phyloP scores from a whole-genome alignment of 92 coral and sea anemone species.

The Epizoanthus illoricatus region DNA sequence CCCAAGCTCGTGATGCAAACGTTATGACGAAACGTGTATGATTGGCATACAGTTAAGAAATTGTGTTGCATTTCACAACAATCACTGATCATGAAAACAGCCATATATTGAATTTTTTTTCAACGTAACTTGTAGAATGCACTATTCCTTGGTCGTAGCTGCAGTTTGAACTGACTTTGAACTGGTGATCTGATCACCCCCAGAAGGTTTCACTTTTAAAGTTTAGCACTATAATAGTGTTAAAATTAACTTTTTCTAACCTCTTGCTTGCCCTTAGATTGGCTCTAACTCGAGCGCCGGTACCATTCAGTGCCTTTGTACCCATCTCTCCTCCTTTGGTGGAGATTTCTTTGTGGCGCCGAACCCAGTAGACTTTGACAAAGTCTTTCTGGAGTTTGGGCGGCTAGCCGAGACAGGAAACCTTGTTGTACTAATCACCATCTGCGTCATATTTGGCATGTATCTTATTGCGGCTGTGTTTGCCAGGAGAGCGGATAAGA shows the following conservation, averaged over 20 bases:
- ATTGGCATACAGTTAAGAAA: too few species aligned
- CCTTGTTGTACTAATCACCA: conserved; percentile 77
- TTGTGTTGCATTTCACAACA: too few species aligned
- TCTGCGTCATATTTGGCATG: conserved; percentile 67
- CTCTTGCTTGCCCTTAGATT: conserved; percentile 49
- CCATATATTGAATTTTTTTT: too few species aligned
- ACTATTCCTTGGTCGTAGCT: too few species aligned
- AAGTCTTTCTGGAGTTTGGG: conserved; percentile 79
- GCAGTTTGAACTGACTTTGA: too few species aligned
- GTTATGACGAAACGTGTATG: too few species aligned
- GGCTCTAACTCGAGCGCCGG: conserved; percentile 61
- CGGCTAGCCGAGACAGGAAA: conserved; percentile 74
- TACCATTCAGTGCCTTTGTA: conserved; percentile 81
- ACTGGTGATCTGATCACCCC: too few species aligned
- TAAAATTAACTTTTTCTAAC: neutral
- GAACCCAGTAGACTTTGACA: conserved; percentile 93
- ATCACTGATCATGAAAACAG: too few species aligned
- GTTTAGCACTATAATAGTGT: too few species aligned
- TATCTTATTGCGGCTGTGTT: conserved; percentile 70
- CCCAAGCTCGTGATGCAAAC: too few species aligned
- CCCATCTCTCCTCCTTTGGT: conserved; percentile 93
- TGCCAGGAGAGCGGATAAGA: conserved; percentile 90
- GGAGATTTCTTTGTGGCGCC: conserved; percentile 94
- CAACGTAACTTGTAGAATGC: too few species aligned
- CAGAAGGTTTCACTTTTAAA: too few species aligned